Base-by-base conservation (phyloP, 1,140 invertebrate genomes). In the Asobara japonica region DNA sequence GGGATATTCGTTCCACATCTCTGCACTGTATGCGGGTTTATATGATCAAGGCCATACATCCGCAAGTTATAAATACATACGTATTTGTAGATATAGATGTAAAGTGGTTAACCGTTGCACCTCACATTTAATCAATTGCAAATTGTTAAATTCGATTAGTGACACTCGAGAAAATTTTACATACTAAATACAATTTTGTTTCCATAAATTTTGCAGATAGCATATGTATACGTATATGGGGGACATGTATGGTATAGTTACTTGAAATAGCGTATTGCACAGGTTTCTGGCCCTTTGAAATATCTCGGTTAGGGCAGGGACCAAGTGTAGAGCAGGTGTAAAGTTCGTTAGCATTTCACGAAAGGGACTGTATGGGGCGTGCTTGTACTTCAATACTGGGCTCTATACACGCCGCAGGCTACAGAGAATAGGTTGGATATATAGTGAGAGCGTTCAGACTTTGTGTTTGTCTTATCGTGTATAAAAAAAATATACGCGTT, bases 331-430 rank as follows among this genome's bases (percentile, higher is more conserved):
- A 64, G n/a, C 31, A 38, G 61, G 61, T 72, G 62, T 45, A 65
- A 65, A 41, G 8, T 72, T 72, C 62, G 70, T 72, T 72, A 72
- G 70, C 70, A 72, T 72, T 65, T 72, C 61, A 48, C 27, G 62
- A 3, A n/a, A 6, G 16, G 16, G 25, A 68, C 38, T 3, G 30
- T 33, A 45, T 36, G 3, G 69, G 2, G 68, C 6, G 48, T 51
- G 22, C 51, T 56, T 56, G 51, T 56, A 56, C 22, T 56, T 56
- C 27, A 31, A 69, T 60, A 18, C 30, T 36, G 68, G 30, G 33
- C 20, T 62, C 29, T 62, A 62, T 62, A 30, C 27, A 30, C 27
- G 29, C 29, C 29, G 8, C 11, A 41, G 31, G 13, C 2, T 20
- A 62, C 18, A 51, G 1, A 27, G 33, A 48, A 20, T 8, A n/a